Conservation (phyloP, 2,888 invertebrate genomes). For the Drosophila infuscata region DNA sequence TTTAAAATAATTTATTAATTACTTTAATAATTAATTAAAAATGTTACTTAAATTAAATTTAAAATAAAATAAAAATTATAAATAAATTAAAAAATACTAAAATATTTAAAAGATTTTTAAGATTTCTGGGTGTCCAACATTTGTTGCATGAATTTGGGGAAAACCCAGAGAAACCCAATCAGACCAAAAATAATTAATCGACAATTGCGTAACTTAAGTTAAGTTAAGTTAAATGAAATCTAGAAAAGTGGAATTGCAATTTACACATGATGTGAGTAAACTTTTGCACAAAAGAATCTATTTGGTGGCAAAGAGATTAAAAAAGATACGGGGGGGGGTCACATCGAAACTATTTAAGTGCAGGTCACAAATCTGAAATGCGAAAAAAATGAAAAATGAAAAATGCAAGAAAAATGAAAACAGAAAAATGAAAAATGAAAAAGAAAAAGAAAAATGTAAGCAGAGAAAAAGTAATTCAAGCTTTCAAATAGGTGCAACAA, state of each 20-base stretch:
- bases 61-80: too few relatives aligned
- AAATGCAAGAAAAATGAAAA: too few relatives aligned
- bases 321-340: not conserved
- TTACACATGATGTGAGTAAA: not conserved
- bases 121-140: too few relatives aligned
- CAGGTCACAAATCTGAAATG: slow-evolving; percentile 45
- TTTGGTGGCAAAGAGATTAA: not conserved
- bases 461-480: slow-evolving; percentile 44
- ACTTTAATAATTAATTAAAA: too few relatives aligned
- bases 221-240: not conserved
- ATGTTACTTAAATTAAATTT: too few relatives aligned
- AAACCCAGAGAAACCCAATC: too few relatives aligned
- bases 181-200: too few relatives aligned
- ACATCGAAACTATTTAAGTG: slow-evolving; percentile 32
- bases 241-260: not conserved
- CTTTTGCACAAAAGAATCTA: slow-evolving; percentile 13
- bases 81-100: too few relatives aligned
- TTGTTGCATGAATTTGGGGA: too few relatives aligned
- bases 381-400: not conserved
- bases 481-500: slow-evolving; percentile 44
- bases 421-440: not conserved
- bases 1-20: too few relatives aligned
- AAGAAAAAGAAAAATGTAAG: slow-evolving; percentile 22
- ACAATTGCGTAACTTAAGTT: not conserved
- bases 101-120: too few relatives aligned